phyloP scores from a whole-genome alignment of 2,888 invertebrate species.

The Eupithecia dodoneata region DNA sequence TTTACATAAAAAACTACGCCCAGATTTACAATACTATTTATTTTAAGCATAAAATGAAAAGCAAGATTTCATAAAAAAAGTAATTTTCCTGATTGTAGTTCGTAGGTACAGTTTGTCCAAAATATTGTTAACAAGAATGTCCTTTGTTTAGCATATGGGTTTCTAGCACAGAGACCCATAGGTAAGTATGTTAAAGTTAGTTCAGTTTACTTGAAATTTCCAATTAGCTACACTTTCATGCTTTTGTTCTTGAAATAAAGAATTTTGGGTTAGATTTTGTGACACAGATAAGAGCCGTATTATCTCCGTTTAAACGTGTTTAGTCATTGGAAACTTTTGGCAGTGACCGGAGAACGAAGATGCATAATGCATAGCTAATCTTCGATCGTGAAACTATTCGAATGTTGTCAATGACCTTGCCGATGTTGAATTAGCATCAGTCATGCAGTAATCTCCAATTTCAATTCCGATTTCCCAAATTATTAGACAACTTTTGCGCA shows the following conservation, averaged over 20 bases:
- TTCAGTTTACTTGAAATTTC: conserved; percentile 36
- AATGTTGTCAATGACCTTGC: conserved; percentile 1
- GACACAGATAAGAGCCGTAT: conserved; percentile 30
- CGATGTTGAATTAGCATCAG: not conserved
- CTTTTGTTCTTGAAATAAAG: conserved; percentile 20
- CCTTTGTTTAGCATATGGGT: conserved; percentile 4
- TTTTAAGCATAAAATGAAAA: no score
- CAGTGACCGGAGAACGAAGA: conserved; percentile 12
- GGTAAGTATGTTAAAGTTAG: conserved; percentile 20
- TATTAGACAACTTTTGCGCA: not conserved
- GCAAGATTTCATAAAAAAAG: not conserved
- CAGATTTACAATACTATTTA: no score
- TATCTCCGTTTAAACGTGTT: conserved; percentile 24
- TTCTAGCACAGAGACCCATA: not conserved
- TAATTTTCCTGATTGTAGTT: not conserved
- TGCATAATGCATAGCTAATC: conserved; percentile 14
- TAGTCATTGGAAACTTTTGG: conserved; percentile 11
- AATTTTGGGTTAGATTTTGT: conserved; percentile 27
- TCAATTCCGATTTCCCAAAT: not conserved
- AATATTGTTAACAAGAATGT: not conserved
- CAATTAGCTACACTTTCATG: conserved; percentile 43
- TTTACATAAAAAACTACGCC: no score
- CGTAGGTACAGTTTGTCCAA: not conserved
- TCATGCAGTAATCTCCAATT: not conserved
- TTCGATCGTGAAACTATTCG: conserved; percentile 4